A percentile compares a stretch with the other conserved stretches of the same genome.
Conservation (phyloP, 2,797 vertebrate species). For the Lepidocolaptes lacrymiger region DNA sequence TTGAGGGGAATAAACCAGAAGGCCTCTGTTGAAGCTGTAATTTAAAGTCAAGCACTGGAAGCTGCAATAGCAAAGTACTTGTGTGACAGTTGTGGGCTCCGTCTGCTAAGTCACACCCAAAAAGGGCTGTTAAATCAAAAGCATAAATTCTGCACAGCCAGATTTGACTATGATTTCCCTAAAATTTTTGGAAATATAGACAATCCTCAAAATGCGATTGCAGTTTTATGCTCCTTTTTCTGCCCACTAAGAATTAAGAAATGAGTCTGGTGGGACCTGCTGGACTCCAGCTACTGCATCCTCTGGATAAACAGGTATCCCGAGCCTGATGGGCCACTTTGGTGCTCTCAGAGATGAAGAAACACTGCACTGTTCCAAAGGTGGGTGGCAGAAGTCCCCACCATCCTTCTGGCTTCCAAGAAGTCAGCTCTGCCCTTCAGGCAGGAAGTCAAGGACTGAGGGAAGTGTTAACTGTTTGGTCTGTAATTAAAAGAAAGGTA, state of each 20-base stretch:
- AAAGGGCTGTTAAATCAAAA: background rate
- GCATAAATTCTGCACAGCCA: background rate
- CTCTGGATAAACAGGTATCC: background rate
- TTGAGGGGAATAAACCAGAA: background rate
- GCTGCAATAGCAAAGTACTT: background rate
- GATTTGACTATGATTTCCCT: background rate
- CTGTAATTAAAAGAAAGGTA: slow-evolving; percentile 83
- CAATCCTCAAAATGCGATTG: background rate
- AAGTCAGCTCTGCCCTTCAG: slow-evolving; percentile 57
- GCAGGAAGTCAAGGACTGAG: slow-evolving; percentile 49
- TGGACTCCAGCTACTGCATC: background rate
- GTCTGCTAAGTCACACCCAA: background rate
- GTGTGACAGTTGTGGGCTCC: accelerated
- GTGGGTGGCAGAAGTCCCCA: background rate
- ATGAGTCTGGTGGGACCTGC: background rate
- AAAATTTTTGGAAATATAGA: background rate
- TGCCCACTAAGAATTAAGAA: background rate
- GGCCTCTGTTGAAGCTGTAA: accelerated
- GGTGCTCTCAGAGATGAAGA: background rate
- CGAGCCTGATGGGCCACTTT: background rate
- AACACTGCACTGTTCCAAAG: background rate
- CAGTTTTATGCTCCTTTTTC: background rate
- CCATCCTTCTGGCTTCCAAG: slow-evolving; percentile 15
- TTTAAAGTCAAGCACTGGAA: background rate
- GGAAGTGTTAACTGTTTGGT: slow-evolving; percentile 63